Evolutionary conservation across 1,140 invertebrate species (phyloP), one percentile per base, ranked within the genome.

Genomic region (Conus betulinus): DNA sequence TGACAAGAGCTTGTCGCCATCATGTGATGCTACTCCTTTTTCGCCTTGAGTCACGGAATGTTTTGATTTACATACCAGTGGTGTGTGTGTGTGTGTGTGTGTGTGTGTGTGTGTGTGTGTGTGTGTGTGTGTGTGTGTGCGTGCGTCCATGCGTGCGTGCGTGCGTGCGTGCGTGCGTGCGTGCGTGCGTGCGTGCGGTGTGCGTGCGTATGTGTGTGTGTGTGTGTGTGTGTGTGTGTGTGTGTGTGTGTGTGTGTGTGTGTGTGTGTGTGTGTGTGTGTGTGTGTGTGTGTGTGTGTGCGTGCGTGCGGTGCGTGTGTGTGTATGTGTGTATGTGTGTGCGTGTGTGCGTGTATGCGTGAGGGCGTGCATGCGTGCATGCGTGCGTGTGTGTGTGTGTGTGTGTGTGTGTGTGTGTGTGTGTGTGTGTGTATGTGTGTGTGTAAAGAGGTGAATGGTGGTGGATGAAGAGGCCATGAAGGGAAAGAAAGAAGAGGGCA

Each of bases 41-140:
- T n/a, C n/a, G n/a, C n/a, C n/a, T n/a, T n/a, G n/a, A n/a, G n/a
- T n/a, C n/a, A n/a, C n/a, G n/a, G n/a, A n/a, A n/a, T n/a, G n/a
- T n/a, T n/a, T n/a, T n/a, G n/a, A n/a, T 7, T 57, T 55, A 15
- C 52, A 52, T 84, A 52, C 7, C 3, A 51, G 13, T 3, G 53
- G 52, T 53, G 15, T 55, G 81, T 55, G 83, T 67, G 83, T 60
- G 27, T 63, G 83, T 60, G 55, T 67, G 57, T 84, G 25, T 71
- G 84, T 85, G 63, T 85, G 63, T 85, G 63, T 85, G 84, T 52
- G 27, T 53, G 84, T 53, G 63, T 74, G 60, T 85, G 63, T 74
- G 84, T 39, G 15, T 52, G 39, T 52, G 51, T 81, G 78, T 53
- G 51, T 15, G 39, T 52, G 13, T 52, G 51, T 81, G 15, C 17